Base-by-base conservation (phyloP, 1,140 invertebrate species). In the Drosophila arizonae region DNA sequence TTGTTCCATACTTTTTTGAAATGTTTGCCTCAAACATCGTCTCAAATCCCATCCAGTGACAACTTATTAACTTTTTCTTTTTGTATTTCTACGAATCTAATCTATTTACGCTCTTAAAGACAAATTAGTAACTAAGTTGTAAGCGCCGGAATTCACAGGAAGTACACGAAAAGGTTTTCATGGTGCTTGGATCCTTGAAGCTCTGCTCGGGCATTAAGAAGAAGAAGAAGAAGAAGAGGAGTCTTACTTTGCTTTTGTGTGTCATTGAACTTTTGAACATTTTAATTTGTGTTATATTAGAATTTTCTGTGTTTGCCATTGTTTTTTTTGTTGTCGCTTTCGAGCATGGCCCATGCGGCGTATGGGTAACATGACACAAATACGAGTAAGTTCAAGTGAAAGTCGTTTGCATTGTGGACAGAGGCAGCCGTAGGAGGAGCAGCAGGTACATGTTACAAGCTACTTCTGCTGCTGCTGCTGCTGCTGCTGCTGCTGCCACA, bases 341-440 rank as follows among this genome's bases (percentile, higher is more conserved):
- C 21, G 36, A 39, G 36, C 11, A 9, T 11, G 52, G 73, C 17
- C 46, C 63, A 84, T 61, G 67, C 67, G 77, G 55, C 54, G 64
- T 62, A 66, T 74, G 45, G 45, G 63, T 26, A 58, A 66, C 58
- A 76, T 56, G 45, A 50, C 33, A 60, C 46, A 70, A 77, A 74
- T 50, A 46, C 63, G 41, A 69, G 45, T 70, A 57, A 56, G 66
- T 72, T 72, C 56, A 72, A 76, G 81, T 74, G 81, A 85, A 84
- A 84, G 80, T 84, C 77, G 79, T 85, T 73, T 66, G 52, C 73
- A 77, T 77, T 80, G 77, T 85, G 81, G 64, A 67, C 76, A 75
- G 58, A 57, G 51, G n/a, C 10, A 66, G 58, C 64, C 52, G 46
- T 56, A 64, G 56, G 3, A 46, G 8, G 55, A 15, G 28, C 8